Base-by-base conservation (phyloP, 92 coral and sea anemone genomes). In the Umimayanthus chanpuru region DNA sequence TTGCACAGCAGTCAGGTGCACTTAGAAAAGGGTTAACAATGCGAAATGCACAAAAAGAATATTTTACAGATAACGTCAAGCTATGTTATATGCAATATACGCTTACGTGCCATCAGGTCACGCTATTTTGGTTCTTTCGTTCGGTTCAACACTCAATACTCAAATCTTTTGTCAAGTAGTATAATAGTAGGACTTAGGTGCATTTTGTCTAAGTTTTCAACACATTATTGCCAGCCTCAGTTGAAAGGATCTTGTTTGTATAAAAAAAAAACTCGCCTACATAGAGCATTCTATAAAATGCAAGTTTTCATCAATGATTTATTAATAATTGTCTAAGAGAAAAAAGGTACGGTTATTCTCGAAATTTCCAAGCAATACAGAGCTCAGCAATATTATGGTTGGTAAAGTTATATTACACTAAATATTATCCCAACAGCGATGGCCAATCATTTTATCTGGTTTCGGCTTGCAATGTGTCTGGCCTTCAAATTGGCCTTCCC, bases 1-100 rank as follows among this genome's bases (percentile, higher is more conserved):
- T 70, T 70, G 28, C 75, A 70, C 75, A 70, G 75, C 75, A 70
- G 75, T 70, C 75, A 70, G 75, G 38, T 30, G 32, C 15, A 20
- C 2, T 47, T 56, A 3, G 16, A 56, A 8, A 16, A 56, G 9
- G 23, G 66, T 26, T 26, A 9, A 70, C 75, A n/a, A 70, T 16
- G 4, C 21, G 15, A 70, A 70, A 70, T 5, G 32, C 26, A 26
- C 3, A 2, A 26, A 70, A 70, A 2, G 75, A 25, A 21, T 9
- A n/a, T 56, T 56, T 5, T 56, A 15, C 6, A 70, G 38, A 70
- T 12, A 70, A 4, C 53, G 6, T 47, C 53, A 10, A 26, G 75
- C 14, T 12, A 3, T 23, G 28, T 26, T 70, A n/a, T 70, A 25
- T 30, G 38, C 26, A 26, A 66, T 21, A 66, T 66, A 4, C 14